phyloP scores from a whole-genome alignment of 2,113 vertebrate species.

The Campylomormyrus tamandua region DNA sequence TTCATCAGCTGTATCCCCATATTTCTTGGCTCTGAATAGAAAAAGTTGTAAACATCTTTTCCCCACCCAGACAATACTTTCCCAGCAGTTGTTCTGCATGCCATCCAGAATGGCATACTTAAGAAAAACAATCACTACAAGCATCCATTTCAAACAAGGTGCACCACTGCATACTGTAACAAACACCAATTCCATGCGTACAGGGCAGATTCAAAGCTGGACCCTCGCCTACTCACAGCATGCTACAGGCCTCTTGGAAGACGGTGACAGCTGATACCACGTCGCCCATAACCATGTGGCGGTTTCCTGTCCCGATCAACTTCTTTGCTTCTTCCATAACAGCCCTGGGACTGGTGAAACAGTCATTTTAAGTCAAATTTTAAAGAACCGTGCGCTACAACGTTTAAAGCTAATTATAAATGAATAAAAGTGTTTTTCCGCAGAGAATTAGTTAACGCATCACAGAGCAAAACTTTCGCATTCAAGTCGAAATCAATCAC shows the following conservation, averaged over 20 bases:
- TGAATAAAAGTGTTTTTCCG: background rate
- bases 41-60: too few relatives aligned
- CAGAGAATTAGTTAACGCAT: background rate
- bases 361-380: background rate
- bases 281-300: constrained; percentile 91
- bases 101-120: background rate
- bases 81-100: background rate
- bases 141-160: background rate
- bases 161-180: background rate
- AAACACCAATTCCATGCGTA: background rate
- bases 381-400: background rate
- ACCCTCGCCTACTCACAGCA: constrained; percentile 73
- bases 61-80: too few relatives aligned
- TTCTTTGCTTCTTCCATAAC: constrained; percentile 88
- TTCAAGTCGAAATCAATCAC: background rate
- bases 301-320: constrained; percentile 81
- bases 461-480: background rate
- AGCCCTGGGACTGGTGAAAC: constrained; percentile 56
- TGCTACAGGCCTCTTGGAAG: constrained; percentile 88
- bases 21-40: constrained; percentile 74
- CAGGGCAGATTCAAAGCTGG: background rate
- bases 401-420: background rate
- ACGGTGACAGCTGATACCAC: constrained; percentile 83
- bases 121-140: background rate
- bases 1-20: constrained; percentile 89